Evolutionary conservation across 2,888 invertebrate species (phyloP).

Genomic region (Lysandra coridon): DNA sequence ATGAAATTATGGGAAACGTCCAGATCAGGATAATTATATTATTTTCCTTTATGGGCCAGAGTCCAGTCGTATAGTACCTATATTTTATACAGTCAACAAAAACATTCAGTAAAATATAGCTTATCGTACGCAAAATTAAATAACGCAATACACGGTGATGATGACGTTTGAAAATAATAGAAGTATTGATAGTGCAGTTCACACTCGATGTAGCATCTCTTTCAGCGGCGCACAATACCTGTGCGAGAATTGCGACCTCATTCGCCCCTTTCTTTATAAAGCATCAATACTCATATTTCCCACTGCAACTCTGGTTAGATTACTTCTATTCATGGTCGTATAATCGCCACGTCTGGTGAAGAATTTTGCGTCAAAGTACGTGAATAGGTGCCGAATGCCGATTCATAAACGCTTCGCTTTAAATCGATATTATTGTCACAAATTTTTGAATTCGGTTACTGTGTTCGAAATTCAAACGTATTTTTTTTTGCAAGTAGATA

Average conservation of each 20-base stretch:
- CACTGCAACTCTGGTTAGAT: constrained; percentile 31
- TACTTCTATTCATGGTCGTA: constrained; percentile 29
- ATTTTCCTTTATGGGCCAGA: no score
- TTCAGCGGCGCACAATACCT: constrained; percentile 21
- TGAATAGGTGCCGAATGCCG: background rate
- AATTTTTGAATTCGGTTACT: background rate
- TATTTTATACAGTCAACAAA: no score
- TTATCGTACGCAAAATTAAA: no score
- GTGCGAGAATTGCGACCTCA: constrained; percentile 27
- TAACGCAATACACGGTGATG: background rate
- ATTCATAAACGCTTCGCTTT: background rate
- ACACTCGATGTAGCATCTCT: constrained; percentile 29
- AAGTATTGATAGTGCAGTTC: constrained; percentile 24
- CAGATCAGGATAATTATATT: no score
- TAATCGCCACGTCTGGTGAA: constrained; percentile 24
- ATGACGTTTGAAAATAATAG: constrained; percentile 2
- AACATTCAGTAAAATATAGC: no score
- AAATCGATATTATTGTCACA: background rate
- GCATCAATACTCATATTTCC: constrained; percentile 30
- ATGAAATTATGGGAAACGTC: no score
- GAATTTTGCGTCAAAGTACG: constrained; percentile 22
- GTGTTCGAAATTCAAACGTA: no score
- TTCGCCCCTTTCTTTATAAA: constrained; percentile 29
- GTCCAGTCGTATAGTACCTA: no score
- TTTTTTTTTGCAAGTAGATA: no score